phyloP scores from a whole-genome alignment of 2,113 vertebrate species.

The Cepphus grylle region DNA sequence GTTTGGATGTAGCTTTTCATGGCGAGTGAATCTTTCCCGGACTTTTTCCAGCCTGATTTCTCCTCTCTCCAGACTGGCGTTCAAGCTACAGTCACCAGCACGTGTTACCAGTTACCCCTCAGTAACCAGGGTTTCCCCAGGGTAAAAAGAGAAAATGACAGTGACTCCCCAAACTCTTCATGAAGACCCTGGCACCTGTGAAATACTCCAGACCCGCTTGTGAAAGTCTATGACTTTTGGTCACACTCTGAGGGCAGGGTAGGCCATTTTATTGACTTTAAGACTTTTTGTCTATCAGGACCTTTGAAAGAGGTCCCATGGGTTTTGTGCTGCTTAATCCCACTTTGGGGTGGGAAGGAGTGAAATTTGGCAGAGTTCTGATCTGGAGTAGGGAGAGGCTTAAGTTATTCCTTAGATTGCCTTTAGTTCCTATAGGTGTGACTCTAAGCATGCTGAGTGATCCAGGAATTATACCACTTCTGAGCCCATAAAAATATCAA shows the following conservation, averaged over 20 bases:
- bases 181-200: neutral
- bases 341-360: neutral
- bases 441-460: neutral
- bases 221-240: neutral
- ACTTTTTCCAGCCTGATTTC: neutral
- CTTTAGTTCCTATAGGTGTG: neutral
- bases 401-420: neutral
- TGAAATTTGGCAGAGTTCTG: neutral
- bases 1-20: neutral
- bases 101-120: accelerated
- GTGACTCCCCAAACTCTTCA: neutral
- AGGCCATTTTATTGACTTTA: neutral
- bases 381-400: neutral
- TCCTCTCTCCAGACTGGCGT: neutral
- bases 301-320: neutral
- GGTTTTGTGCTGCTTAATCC: neutral
- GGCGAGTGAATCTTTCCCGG: neutral
- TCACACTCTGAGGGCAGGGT: neutral
- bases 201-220: neutral
- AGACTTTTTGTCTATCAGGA: neutral
- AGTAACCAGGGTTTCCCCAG: neutral
- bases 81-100: neutral
- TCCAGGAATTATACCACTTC: neutral
- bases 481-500: neutral
- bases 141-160: neutral